Conservation (phyloP, 2,797 vertebrate genomes). For the Taeniopygia guttata region DNA sequence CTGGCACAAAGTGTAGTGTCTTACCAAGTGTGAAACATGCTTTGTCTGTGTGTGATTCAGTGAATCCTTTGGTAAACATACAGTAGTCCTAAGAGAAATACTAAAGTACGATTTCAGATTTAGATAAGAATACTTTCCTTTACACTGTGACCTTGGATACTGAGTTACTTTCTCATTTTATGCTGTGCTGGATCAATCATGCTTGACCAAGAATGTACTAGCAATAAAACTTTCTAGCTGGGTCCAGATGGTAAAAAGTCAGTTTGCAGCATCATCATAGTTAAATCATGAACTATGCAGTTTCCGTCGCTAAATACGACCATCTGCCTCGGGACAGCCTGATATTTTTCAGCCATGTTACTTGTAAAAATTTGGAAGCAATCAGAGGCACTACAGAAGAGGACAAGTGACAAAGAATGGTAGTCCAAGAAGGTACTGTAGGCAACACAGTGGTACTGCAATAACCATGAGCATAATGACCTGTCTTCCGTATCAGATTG, state of each 20-base stretch:
- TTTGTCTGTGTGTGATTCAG: not conserved
- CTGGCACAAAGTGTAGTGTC: not conserved
- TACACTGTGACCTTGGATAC: not conserved
- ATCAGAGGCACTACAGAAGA: not conserved
- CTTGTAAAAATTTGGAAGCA: not conserved
- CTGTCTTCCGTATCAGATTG: not conserved
- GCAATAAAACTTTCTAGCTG: not conserved
- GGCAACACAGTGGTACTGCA: not conserved
- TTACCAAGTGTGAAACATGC: not conserved
- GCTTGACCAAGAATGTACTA: not conserved
- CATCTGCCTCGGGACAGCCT: not conserved
- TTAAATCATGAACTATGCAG: not conserved
- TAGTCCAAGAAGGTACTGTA: not conserved
- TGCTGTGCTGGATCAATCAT: not conserved
- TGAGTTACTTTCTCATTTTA: not conserved
- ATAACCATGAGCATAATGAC: not conserved
- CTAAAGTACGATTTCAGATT: not conserved
- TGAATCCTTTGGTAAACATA: not conserved
- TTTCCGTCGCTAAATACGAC: not conserved
- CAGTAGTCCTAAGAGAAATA: not conserved
- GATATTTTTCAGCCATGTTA: not conserved
- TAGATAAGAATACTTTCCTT: not conserved
- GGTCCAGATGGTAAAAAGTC: not conserved
- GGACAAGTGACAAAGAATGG: not conserved
- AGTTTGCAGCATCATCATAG: not conserved